Evolutionary conservation across 92 coral and sea anemone genomes (phyloP).

Genomic region (Zoanthus gigantus): DNA sequence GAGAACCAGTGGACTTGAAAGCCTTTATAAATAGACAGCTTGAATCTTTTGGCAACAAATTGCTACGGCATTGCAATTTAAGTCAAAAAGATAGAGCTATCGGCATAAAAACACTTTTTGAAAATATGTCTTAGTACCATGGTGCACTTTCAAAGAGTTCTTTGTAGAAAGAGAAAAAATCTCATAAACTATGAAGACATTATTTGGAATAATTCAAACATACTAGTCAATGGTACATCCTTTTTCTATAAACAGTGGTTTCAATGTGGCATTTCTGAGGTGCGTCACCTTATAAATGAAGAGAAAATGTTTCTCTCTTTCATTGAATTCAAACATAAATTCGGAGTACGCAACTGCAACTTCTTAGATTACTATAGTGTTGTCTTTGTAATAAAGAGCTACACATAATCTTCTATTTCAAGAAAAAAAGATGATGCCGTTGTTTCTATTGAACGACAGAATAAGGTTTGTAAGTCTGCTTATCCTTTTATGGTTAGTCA

Average conservation of each 20-base stretch:
- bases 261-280: not conserved
- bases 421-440: not conserved
- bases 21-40: not conserved
- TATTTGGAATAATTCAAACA: conserved; percentile 10
- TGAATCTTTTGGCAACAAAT: not conserved
- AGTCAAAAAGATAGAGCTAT: not conserved
- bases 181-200: not conserved
- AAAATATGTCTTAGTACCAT: not conserved
- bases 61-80: not conserved
- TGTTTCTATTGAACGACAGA: not conserved
- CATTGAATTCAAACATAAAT: not conserved
- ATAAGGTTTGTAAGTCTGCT: not conserved
- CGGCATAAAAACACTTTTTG: not conserved
- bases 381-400: not conserved
- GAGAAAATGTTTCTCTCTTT: not conserved
- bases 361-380: conserved; percentile 3
- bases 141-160: not conserved
- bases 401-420: not conserved
- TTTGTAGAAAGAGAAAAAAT: not conserved
- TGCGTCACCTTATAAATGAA: not conserved
- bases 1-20: not conserved
- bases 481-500: not conserved
- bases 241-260: not conserved
- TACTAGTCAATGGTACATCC: not conserved
- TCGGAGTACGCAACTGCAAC: not conserved